Base-by-base conservation (phyloP, 2,113 vertebrate species). In the Dasyprocta punctata region DNA sequence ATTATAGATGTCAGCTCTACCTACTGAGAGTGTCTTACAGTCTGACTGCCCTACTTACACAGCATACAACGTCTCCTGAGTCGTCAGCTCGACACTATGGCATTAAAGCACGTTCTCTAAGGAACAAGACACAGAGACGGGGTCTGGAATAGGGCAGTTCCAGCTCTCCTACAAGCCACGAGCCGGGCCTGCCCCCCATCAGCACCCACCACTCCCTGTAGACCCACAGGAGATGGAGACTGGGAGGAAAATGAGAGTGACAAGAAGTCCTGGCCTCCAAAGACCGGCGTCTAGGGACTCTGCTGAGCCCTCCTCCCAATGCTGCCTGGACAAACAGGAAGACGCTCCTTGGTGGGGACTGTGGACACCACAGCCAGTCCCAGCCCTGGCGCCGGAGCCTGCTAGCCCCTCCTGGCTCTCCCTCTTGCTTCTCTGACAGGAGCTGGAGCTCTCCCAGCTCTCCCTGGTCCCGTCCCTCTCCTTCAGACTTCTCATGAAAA, bases 1-100 rank as follows among this genome's bases (percentile, higher is more conserved):
- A 94, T 63, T 87, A 86, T n/a, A 92, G 54, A 95, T 24, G 28
- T 86, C 83, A 91, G 60, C 33, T 89, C 71, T 38, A 86, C 41
- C 86, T 60, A 77, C 65, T 12, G 22, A 95, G 47, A 93, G 47
- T 9, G 26, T 24, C 90, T 85, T 47, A 58, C 36, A 41, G 81
- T 80, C 93, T 67, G 73, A 90, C 9, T 58, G 52, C 61, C 10
- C 61, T 44, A 61, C 17, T 85, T 60, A 63, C 71, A 52, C 61
- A n/a, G 86, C 28, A 67, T 49, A 61, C 85, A 92, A 81, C n/a
- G 2, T 36, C 69, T 47, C 80, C 65, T 63, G 71, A 77, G 71
- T 73, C 61, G 88, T 77, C 24, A 89, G 77, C 41, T 54, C 80
- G 33, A 84, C 54, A 96, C 47, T 26, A 56, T 71, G 67, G 54